phyloP scores from a whole-genome alignment of 1,140 invertebrate genomes.

The Pseudomyrmex pallidus region DNA sequence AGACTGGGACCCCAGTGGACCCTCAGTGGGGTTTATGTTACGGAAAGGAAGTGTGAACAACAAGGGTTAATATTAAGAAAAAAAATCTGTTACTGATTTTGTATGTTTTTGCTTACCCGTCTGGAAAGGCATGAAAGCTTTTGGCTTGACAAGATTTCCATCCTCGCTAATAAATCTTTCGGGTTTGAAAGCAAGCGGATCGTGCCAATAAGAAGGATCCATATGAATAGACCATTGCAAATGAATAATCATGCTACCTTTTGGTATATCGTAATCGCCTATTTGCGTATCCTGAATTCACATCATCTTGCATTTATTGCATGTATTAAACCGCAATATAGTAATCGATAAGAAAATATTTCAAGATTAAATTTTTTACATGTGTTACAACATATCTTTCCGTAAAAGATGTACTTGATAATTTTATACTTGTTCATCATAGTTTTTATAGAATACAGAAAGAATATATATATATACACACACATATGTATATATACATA shows the following conservation, averaged over 20 bases:
- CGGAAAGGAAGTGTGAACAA: too few species aligned
- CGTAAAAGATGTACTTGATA: not conserved
- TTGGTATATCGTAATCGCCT: constrained; percentile 86
- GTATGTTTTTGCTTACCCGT: constrained; percentile 85
- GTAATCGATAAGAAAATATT: not conserved
- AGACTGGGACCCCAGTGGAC: too few species aligned
- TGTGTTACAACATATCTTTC: too few species aligned
- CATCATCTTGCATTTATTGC: not conserved
- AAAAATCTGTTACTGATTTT: not conserved
- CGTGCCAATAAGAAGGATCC: constrained; percentile 89
- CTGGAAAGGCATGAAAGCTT: constrained; percentile 94
- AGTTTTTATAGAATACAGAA: not conserved
- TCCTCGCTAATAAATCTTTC: constrained; percentile 90
- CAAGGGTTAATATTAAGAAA: constrained; percentile 27
- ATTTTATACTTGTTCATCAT: not conserved
- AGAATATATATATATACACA: too few species aligned
- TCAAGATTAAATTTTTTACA: too few species aligned
- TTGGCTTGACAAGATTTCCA: constrained; percentile 87
- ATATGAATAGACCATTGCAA: constrained; percentile 94
- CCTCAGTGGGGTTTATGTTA: too few species aligned
- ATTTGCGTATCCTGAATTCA: constrained; percentile 87
- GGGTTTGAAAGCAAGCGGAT: constrained; percentile 91
- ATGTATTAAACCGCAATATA: not conserved
- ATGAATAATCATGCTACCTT: constrained; percentile 89
- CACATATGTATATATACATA: too few species aligned